A percentile compares a stretch with the other conserved stretches of the same genome.
Conservation (phyloP, 2,797 vertebrate species). For the Myotis vivesi region DNA sequence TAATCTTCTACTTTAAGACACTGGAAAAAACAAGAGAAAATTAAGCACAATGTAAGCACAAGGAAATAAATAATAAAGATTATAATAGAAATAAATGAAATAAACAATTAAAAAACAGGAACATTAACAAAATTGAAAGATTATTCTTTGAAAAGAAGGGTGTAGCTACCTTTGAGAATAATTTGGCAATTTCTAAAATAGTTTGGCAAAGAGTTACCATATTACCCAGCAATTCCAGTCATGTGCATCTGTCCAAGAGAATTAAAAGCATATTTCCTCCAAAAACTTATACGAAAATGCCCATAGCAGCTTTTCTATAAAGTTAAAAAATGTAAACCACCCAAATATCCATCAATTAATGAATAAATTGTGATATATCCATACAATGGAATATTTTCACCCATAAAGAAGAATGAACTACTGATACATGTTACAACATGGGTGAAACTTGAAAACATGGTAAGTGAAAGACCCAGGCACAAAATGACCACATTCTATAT, state of each 20-base stretch:
- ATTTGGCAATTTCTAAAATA: not conserved
- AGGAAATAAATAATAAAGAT: not conserved
- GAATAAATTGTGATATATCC: not conserved
- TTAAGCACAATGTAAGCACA: not conserved
- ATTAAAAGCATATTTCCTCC: not conserved
- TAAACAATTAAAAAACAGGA: not conserved
- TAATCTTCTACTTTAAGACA: not conserved
- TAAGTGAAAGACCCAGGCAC: not conserved
- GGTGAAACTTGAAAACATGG: not conserved
- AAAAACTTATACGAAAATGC: not conserved
- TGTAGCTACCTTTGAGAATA: not conserved
- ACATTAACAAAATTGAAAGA: not conserved
- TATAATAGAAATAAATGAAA: not conserved
- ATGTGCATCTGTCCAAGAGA: not conserved
- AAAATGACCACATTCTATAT: not conserved
- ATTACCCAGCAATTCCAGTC: not conserved
- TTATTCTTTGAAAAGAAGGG: not conserved
- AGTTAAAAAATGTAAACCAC: not conserved
- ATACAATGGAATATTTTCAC: not conserved
- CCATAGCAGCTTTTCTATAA: not conserved
- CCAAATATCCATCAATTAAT: not conserved
- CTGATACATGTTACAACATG: not conserved
- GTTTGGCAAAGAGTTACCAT: not conserved
- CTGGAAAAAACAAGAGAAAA: not conserved
- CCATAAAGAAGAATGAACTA: not conserved